A percentile compares a stretch with the other conserved stretches of the same genome.
These are phyloP conservation scores for Salmo trutta DNA, from an alignment of 2,797 vertebrate species.

Conservation along the genomic window DNA sequence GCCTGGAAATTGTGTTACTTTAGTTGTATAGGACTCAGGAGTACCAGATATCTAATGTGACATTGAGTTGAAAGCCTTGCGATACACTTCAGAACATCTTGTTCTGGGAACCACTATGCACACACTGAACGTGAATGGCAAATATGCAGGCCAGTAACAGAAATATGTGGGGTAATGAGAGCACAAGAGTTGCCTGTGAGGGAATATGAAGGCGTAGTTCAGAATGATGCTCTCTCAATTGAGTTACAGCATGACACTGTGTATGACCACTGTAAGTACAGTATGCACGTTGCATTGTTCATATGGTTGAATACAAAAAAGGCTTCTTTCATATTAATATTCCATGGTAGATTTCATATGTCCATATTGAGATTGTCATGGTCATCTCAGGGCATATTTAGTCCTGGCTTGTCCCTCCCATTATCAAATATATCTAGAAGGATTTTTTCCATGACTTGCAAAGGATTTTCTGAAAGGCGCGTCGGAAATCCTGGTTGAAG, in stretches of 20 bases:
- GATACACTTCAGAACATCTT: background rate
- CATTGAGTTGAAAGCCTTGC: background rate
- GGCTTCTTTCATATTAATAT: background rate
- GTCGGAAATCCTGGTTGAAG: constrained; percentile 93
- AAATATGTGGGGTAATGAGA: background rate
- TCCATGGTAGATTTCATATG: constrained; percentile 14
- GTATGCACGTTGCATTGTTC: constrained; percentile 15
- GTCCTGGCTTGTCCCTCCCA: constrained; percentile 10
- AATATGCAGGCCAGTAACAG: background rate
- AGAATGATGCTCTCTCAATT: constrained; percentile 21
- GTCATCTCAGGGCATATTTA: background rate
- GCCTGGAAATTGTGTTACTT: background rate
- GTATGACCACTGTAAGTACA: constrained; percentile 17
- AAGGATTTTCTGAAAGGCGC: constrained; percentile 91
- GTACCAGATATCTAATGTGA: background rate
- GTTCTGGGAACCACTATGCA: background rate
- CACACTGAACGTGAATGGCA: background rate
- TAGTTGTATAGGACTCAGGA: background rate
- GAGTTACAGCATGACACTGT: constrained; percentile 35
- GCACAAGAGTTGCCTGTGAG: background rate
- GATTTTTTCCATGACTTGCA: constrained; percentile 84
- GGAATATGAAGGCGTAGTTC: background rate
- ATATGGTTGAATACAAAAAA: constrained; percentile 20
- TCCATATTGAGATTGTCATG: constrained; percentile 27
- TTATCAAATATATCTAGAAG: constrained; percentile 62